Percentiles rank a stretch among this genome's conserved stretches.
Evolutionary conservation across 2,797 vertebrate genomes (phyloP).

Genomic region (Cossypha niveicapilla): DNA sequence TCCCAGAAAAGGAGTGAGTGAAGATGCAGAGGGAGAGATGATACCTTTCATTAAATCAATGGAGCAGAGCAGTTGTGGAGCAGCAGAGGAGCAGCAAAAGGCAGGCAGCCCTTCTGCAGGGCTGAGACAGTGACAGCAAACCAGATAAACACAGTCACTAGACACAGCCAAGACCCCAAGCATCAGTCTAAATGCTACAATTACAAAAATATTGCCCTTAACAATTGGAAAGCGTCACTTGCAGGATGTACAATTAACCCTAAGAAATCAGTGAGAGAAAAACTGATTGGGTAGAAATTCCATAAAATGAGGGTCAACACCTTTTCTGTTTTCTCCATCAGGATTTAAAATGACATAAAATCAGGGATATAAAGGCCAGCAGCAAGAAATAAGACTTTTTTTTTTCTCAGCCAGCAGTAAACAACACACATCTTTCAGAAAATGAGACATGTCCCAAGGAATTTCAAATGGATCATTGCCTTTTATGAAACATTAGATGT

Average conservation of each 20-base stretch:
- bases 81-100: background rate
- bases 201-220: background rate
- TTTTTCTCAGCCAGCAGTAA: conserved; percentile 14
- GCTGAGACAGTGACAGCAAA: background rate
- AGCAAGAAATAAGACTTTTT: background rate
- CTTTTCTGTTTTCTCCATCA: conserved; percentile 1
- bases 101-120: background rate
- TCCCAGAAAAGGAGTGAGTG: background rate
- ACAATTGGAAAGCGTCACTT: background rate
- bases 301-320: background rate
- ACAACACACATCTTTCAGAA: conserved; percentile 53
- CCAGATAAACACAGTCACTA: background rate
- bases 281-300: background rate
- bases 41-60: background rate
- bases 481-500: conserved; percentile 62
- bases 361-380: background rate
- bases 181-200: background rate
- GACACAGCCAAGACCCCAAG: background rate
- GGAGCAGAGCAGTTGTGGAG: background rate
- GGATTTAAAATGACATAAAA: background rate
- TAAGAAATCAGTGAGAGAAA: background rate
- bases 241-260: background rate
- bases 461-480: conserved; percentile 64
- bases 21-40: background rate
- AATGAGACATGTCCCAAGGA: conserved; percentile 51